Percentiles rank a stretch among this genome's conserved stretches.
Conservation (phyloP, 30 jellyfish, hydroid and myxozoan species). For the Clytia hemisphaerica region DNA sequence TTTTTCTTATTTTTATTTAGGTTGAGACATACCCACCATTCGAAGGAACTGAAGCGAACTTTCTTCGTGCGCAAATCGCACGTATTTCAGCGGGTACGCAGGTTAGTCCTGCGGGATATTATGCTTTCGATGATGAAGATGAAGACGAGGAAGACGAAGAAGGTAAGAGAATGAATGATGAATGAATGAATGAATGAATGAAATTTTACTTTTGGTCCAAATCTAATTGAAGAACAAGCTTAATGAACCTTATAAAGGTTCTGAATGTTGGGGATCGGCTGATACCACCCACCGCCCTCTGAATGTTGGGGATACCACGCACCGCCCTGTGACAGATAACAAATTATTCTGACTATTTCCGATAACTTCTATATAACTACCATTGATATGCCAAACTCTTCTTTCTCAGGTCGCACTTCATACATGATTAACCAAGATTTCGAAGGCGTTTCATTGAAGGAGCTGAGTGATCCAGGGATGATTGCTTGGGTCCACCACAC, state of each 20-base stretch:
- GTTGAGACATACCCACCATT: slow-evolving; percentile 77
- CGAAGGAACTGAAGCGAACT: slow-evolving; percentile 84
- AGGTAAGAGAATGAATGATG: too few species aligned
- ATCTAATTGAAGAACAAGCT: too few species aligned
- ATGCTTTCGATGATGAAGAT: slow-evolving; percentile 82
- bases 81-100: slow-evolving; percentile 92
- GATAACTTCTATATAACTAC: too few species aligned
- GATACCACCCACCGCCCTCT: too few species aligned
- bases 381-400: too few species aligned
- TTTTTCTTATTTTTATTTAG: neutral
- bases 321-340: too few species aligned
- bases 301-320: too few species aligned
- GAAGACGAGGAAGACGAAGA: slow-evolving; percentile 94
- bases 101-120: slow-evolving; percentile 94
- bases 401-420: slow-evolving; percentile 56
- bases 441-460: slow-evolving; percentile 83
- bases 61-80: slow-evolving; percentile 94
- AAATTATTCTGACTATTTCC: too few species aligned
- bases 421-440: slow-evolving; percentile 66
- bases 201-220: too few species aligned
- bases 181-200: too few species aligned
- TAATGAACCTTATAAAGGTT: too few species aligned
- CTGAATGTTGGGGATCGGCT: too few species aligned
- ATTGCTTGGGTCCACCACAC: slow-evolving; percentile 85
- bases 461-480: slow-evolving; percentile 79